Conservation (phyloP, 2,888 invertebrate genomes). For the Digitonthophagus gazella region DNA sequence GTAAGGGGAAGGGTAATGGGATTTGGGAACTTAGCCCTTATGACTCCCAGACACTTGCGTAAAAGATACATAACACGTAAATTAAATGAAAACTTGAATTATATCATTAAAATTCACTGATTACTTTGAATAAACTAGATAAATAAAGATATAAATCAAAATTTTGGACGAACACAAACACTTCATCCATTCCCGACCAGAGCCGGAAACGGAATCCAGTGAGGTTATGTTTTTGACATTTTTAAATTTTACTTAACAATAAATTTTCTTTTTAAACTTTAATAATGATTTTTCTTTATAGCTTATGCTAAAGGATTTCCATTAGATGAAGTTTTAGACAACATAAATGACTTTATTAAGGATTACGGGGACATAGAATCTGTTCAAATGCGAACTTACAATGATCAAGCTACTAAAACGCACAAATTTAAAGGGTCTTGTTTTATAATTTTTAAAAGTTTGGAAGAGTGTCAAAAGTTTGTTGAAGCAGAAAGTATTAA, state of each 20-base stretch:
- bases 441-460: conserved; percentile 80
- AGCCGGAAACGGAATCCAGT: no score
- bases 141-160: no score
- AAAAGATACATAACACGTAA: no score
- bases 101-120: no score
- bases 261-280: neutral
- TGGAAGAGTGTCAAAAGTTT: conserved; percentile 79
- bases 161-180: no score
- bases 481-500: conserved; percentile 61
- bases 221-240: no score
- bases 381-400: conserved; percentile 60
- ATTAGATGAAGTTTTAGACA: conserved; percentile 62
- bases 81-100: no score
- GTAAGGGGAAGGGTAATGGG: no score
- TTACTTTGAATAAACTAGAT: no score
- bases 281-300: conserved; percentile 32
- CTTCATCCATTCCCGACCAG: no score
- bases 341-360: conserved; percentile 71
- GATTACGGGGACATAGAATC: conserved; percentile 64
- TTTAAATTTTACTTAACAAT: neutral
- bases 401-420: conserved; percentile 63
- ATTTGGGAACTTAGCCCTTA: no score
- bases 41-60: no score
- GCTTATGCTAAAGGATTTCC: conserved; percentile 89
- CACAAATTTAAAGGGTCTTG: conserved; percentile 87